Evolutionary conservation across 2,113 vertebrate genomes (phyloP).

Genomic region (Oostethus manadensis): DNA sequence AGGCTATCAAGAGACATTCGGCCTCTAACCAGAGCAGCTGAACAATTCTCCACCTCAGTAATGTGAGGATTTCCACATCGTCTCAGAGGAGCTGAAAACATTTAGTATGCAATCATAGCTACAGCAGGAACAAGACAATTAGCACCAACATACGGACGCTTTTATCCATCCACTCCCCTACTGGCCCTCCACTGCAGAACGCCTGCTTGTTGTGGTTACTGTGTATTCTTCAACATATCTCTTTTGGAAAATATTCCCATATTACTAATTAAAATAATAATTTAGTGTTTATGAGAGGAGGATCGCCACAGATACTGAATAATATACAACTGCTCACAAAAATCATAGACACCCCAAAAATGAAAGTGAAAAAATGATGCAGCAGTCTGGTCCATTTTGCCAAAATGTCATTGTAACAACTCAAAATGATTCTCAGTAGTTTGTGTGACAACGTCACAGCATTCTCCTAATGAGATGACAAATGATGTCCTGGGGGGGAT

Average conservation of each 20-base stretch:
- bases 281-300: too few relatives aligned
- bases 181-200: constrained; percentile 42
- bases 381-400: too few relatives aligned
- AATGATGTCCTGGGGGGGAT: too few relatives aligned
- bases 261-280: too few relatives aligned
- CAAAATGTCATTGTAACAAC: too few relatives aligned
- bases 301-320: too few relatives aligned
- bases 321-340: too few relatives aligned
- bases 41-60: constrained; percentile 65
- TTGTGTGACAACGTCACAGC: too few relatives aligned
- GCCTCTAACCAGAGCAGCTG: constrained; percentile 58
- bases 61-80: constrained; percentile 57
- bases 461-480: too few relatives aligned
- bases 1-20: constrained; percentile 44
- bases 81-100: constrained; percentile 53
- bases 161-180: constrained; percentile 49
- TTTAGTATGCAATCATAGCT: constrained; percentile 61
- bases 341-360: too few relatives aligned
- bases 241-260: background rate
- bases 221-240: background rate
- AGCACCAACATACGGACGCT: constrained; percentile 39
- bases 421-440: too few relatives aligned
- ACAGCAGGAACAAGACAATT: constrained; percentile 60
- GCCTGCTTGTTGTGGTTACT: constrained; percentile 27
- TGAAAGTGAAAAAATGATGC: too few relatives aligned